Percentiles rank a stretch among this genome's conserved stretches.
These are phyloP conservation scores for Channa maculata DNA, from an alignment of 2,113 vertebrate species.

Conservation along the genomic window DNA sequence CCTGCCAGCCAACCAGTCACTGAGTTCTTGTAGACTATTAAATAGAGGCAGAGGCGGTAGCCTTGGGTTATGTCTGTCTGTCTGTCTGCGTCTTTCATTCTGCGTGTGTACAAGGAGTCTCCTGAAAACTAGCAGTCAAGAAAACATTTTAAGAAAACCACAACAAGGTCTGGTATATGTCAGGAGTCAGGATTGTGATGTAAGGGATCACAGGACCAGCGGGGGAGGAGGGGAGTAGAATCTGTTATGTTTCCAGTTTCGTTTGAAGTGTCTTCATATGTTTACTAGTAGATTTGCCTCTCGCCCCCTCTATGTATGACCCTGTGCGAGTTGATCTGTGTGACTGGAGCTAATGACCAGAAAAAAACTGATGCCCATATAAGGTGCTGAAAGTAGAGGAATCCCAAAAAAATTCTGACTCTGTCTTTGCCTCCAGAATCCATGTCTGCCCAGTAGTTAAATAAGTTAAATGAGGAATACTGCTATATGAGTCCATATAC, in stretches of 20 bases:
- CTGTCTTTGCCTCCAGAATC: conserved; percentile 22
- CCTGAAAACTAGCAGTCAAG: conserved; percentile 62
- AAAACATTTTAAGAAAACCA: conserved; percentile 66
- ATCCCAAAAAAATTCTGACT: conserved; percentile 24
- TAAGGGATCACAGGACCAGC: conserved; percentile 40
- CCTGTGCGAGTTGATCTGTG: conserved; percentile 78
- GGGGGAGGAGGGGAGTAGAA: conserved; percentile 11
- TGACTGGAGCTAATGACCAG: conserved; percentile 77
- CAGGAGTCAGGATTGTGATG: conserved; percentile 63
- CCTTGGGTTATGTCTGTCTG: conserved; percentile 67
- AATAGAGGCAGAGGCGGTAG: conserved; percentile 74
- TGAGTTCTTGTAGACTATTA: conserved; percentile 64
- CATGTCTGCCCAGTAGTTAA: background rate
- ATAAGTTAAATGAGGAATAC: background rate
- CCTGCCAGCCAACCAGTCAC: conserved; percentile 56
- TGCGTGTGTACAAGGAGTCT: conserved; percentile 40
- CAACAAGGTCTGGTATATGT: conserved; percentile 62
- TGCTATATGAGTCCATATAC: conserved; percentile 10
- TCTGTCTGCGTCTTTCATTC: conserved; percentile 40
- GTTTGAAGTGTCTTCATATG: conserved; percentile 70
- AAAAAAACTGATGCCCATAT: conserved; percentile 79
- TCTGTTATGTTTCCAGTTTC: conserved; percentile 46
- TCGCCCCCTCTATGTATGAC: conserved; percentile 45
- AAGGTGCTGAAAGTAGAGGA: conserved; percentile 51
- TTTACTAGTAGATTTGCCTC: conserved; percentile 62